Evolutionary conservation across 2,113 vertebrate species (phyloP).

Genomic region (Argyrosomus japonicus): DNA sequence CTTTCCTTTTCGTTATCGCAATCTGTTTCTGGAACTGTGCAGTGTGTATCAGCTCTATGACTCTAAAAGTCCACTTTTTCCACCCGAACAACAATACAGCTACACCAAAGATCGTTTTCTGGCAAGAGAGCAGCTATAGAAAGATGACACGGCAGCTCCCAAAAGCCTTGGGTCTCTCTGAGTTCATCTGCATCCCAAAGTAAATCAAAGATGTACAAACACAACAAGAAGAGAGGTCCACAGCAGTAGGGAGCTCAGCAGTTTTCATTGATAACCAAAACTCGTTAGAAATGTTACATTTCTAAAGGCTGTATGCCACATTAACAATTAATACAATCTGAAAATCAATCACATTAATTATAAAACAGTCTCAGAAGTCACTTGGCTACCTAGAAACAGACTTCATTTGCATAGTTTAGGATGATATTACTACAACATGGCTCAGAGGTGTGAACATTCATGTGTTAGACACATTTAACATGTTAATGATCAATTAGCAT

Average conservation of each 20-base stretch:
- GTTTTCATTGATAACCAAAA: conserved; percentile 37
- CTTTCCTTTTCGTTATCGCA: too few species aligned
- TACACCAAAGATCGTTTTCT: too few species aligned
- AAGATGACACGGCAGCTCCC: too few species aligned
- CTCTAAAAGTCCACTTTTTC: too few species aligned
- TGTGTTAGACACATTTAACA: not conserved
- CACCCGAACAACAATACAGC: too few species aligned
- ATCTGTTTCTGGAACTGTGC: too few species aligned
- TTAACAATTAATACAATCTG: conserved; percentile 11
- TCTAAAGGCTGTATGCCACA: conserved; percentile 49
- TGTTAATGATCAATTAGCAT: not conserved
- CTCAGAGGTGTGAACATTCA: not conserved
- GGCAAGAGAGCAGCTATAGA: too few species aligned
- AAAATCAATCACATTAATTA: conserved; percentile 30
- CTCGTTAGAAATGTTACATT: conserved; percentile 43
- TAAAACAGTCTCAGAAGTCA: not conserved
- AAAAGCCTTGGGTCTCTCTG: too few species aligned
- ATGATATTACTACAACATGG: not conserved
- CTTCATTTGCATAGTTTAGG: conserved; percentile 37
- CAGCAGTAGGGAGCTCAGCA: not conserved
- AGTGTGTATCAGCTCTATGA: too few species aligned
- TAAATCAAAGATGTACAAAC: not conserved
- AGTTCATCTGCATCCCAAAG: not conserved
- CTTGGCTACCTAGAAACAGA: not conserved
- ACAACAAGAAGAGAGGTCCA: not conserved